Evolutionary conservation across 2,888 invertebrate genomes (phyloP).

Genomic region (Nowickia ferox): DNA sequence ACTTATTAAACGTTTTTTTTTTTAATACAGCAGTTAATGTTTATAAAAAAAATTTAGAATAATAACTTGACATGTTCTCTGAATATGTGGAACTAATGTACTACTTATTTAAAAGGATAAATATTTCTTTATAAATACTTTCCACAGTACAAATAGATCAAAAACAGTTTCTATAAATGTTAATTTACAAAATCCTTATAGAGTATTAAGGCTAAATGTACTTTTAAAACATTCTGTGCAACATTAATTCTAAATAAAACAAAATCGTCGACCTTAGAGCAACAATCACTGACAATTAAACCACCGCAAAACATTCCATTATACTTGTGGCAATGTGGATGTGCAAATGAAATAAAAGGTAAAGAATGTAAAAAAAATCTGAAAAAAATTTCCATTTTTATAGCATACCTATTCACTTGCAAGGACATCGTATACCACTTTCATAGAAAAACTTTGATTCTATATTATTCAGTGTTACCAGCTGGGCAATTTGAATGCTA

Average conservation of each 20-base stretch:
- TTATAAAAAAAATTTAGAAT: no score
- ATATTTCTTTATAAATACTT: no score
- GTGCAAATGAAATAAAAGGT: background rate
- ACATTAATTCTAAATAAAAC: constrained; percentile 32
- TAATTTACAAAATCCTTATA: background rate
- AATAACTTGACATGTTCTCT: no score
- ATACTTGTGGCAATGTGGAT: constrained; percentile 34
- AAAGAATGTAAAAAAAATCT: background rate
- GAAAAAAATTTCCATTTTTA: constrained; percentile 19
- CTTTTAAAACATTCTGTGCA: background rate
- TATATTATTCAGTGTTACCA: no score
- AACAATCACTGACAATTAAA: constrained; percentile 64
- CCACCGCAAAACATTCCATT: constrained; percentile 51
- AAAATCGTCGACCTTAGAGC: constrained; percentile 49
- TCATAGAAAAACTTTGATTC: background rate
- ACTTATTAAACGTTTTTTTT: no score
- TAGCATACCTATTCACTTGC: constrained; percentile 23
- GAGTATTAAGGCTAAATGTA: background rate
- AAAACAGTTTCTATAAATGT: background rate
- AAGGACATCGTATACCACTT: constrained; percentile 36
- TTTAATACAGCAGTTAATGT: no score
- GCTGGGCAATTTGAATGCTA: no score
- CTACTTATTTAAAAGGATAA: no score
- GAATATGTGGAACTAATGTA: no score
- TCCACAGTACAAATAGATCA: background rate